Evolutionary conservation across 2,113 vertebrate genomes (phyloP).

Genomic region (Strigops habroptila): DNA sequence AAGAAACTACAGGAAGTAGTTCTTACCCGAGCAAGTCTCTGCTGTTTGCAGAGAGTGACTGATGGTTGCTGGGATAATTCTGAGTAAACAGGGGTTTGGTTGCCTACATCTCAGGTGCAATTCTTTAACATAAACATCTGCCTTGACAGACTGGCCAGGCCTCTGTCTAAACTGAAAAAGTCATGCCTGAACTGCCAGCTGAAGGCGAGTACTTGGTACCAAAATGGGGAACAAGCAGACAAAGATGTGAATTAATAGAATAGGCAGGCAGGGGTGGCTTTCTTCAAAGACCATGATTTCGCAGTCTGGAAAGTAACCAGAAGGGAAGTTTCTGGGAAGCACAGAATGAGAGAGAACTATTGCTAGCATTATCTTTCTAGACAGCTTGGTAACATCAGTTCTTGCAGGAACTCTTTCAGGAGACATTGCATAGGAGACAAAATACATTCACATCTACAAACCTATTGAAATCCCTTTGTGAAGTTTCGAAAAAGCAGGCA

Average conservation of each 20-base stretch:
- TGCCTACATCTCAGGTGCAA: not conserved
- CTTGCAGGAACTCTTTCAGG: not conserved
- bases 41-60: not conserved
- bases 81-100: not conserved
- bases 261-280: not conserved
- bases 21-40: not conserved
- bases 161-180: not conserved
- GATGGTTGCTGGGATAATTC: not conserved
- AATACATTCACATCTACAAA: not conserved
- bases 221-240: not conserved
- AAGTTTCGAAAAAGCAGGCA: not conserved
- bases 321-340: not conserved
- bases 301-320: not conserved
- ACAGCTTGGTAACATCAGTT: not conserved
- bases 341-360: not conserved
- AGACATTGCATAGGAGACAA: not conserved
- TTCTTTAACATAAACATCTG: not conserved
- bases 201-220: not conserved
- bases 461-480: not conserved
- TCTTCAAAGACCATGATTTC: not conserved
- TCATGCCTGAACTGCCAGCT: not conserved
- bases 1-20: not conserved
- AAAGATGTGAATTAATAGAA: not conserved
- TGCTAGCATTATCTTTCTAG: not conserved
- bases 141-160: not conserved